A percentile compares a stretch with the other conserved stretches of the same genome.
phyloP scores from a whole-genome alignment of 2,113 vertebrate species.

The Carlito syrichta region DNA sequence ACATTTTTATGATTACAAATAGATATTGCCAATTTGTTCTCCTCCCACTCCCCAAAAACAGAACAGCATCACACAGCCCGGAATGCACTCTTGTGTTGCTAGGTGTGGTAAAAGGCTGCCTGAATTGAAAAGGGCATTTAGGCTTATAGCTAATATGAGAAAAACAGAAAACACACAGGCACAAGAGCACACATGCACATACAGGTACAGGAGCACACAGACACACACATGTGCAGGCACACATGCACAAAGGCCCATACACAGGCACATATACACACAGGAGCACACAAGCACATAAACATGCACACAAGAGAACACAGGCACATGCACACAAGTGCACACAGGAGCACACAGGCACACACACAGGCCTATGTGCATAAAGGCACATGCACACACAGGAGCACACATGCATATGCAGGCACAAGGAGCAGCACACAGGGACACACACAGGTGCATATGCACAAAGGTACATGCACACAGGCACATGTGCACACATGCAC shows the following conservation, averaged over 20 bases:
- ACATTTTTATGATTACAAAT: background rate
- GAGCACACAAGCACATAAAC: no score
- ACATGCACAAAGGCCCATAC: no score
- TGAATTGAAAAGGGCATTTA: no score
- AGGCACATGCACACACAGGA: no score
- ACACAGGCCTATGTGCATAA: background rate
- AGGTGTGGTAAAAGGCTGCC: background rate
- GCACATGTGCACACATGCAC: no score
- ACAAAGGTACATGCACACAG: no score
- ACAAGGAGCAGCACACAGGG: fast-evolving
- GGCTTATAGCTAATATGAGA: background rate
- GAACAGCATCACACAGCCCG: fast-evolving
- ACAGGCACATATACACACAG: no score
- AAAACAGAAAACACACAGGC: background rate
- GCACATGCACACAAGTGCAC: no score
- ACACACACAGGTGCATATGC: background rate
- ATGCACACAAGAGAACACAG: no score
- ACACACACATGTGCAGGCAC: fast-evolving
- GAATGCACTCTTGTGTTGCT: background rate
- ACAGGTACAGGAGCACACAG: background rate
- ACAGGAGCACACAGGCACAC: no score
- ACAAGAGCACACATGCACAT: background rate
- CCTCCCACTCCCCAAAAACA: background rate
- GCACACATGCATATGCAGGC: no score
- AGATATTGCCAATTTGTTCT: background rate